Percentiles rank a stretch among this genome's conserved stretches.
Evolutionary conservation across 2,888 invertebrate genomes (phyloP).

Genomic region (Phalera bucephala): DNA sequence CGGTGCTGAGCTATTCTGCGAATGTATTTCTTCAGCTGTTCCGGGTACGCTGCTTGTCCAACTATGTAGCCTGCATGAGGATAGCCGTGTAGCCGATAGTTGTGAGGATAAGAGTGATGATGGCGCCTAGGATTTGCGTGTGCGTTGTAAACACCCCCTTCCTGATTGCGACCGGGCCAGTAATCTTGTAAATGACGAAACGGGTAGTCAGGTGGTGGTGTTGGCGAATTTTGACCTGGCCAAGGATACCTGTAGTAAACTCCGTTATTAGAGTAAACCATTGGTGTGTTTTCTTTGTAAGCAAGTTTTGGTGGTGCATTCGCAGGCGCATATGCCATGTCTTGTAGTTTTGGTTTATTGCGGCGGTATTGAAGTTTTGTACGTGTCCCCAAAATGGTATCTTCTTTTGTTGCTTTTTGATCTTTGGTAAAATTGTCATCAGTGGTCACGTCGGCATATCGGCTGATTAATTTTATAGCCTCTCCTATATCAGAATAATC

Average conservation of each 20-base stretch:
- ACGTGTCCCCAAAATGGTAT: conserved; percentile 68
- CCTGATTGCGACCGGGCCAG: conserved; percentile 65
- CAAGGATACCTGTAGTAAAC: conserved; percentile 68
- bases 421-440: conserved; percentile 74
- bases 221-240: conserved; percentile 65
- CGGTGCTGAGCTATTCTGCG: conserved; percentile 55
- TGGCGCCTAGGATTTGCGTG: conserved; percentile 73
- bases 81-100: conserved; percentile 57
- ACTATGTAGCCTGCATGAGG: conserved; percentile 46
- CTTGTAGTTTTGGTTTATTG: conserved; percentile 57
- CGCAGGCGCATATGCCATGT: conserved; percentile 29
- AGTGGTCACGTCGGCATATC: conserved; percentile 77
- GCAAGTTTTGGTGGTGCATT: conserved; percentile 27
- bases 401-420: conserved; percentile 58
- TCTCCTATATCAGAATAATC: conserved; percentile 77
- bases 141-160: conserved; percentile 67
- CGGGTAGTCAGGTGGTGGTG: conserved; percentile 68
- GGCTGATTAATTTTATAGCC: conserved; percentile 75
- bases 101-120: conserved; percentile 72
- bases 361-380: conserved; percentile 73
- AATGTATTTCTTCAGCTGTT: conserved; percentile 53
- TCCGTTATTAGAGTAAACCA: conserved; percentile 46
- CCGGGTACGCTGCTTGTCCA: conserved; percentile 50
- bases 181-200: conserved; percentile 75
- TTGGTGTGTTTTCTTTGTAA: conserved; percentile 26